A percentile compares a stretch with the other conserved stretches of the same genome.
Conservation (phyloP, 2,888 invertebrate species). For the Cynaeus angustus region DNA sequence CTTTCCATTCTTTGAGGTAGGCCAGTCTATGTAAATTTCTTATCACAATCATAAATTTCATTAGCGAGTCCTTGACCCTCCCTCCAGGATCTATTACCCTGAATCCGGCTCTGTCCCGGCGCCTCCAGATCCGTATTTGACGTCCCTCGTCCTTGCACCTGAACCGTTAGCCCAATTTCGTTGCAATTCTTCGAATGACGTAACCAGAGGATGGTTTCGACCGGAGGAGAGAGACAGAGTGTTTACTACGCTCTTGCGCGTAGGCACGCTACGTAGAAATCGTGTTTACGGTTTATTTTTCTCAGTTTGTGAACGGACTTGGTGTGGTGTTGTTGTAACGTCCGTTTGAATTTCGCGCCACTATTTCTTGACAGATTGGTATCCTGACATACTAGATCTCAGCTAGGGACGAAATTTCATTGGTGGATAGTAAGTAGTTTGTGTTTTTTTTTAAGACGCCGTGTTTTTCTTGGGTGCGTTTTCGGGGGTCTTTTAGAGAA, state of each 20-base stretch:
- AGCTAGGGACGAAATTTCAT: background rate
- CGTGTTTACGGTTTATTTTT: conserved; percentile 43
- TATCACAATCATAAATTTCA: too few species aligned
- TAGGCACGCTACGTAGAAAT: conserved; percentile 11
- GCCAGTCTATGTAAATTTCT: too few species aligned
- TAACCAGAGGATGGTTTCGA: conserved; percentile 39
- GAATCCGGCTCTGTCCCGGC: conserved; percentile 19
- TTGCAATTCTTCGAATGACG: conserved; percentile 42
- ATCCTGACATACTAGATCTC: conserved; percentile 12
- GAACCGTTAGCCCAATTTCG: conserved; percentile 44
- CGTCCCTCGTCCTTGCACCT: conserved; percentile 41
- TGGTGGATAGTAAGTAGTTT: background rate
- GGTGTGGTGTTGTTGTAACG: conserved; percentile 20
- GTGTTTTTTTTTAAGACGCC: background rate
- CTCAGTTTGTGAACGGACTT: conserved; percentile 28
- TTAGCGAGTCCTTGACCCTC: too few species aligned
- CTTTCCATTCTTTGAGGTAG: too few species aligned
- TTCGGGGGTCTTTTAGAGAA: too few species aligned
- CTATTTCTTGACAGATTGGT: conserved; percentile 21
- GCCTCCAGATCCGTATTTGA: conserved; percentile 31
- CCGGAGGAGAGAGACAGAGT: conserved; percentile 10
- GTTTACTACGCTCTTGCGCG: conserved; percentile 44
- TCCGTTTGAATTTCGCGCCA: conserved; percentile 38
- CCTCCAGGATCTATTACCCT: background rate
- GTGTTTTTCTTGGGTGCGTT: too few species aligned